Base-by-base conservation (phyloP, 2,797 vertebrate genomes). In the Myotis myotis region DNA sequence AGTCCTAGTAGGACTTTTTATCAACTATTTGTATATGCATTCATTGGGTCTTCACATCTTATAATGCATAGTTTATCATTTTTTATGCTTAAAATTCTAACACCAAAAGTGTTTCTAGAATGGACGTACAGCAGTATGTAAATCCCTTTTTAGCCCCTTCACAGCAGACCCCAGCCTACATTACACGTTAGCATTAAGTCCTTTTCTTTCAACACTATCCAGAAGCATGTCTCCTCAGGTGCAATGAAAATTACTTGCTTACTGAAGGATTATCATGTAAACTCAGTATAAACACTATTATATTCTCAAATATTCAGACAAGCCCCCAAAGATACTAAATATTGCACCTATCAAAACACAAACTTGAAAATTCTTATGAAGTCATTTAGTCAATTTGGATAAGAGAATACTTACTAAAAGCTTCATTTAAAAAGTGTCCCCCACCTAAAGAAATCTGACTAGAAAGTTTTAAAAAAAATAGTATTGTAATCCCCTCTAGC, bases 301-400 rank as follows among this genome's bases (percentile, higher is more conserved):
- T 44, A 20, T 23, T 96, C 44, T 89, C 68, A 94, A 92, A 90
- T 62, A 93, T 36, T 95, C 84, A 76, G n/a, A 79, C 41, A 94
- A 87, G 44, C 64, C 47, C 74, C 55, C 79, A 93, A 95, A 93
- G 44, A 89, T 90, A 79, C 36, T 72, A 23, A 81, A 41, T 75
- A 95, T 2, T 51, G 28, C 9, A 84, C 55, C 74, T 92, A 83
- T 70, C 66, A 89, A 93, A 95, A 80, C 25, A 91, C 16, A 88
- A 91, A 66, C 47, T 57, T 9, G 1, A 84, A 94, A 81, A 74
- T 85, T 93, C 83, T 86, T 78, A 93, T 12, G 81, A 92, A 72
- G 28, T 84, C 57, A 86, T 82, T 96, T 83, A 75, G 64, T 91
- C 90, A 87, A 94, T 53, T 44, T 88, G 55, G 68, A n/a, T 70